Percentiles rank a stretch among this genome's conserved stretches.
Evolutionary conservation across 1,140 invertebrate genomes (phyloP).

Genomic region (Drosophila nasuta): DNA sequence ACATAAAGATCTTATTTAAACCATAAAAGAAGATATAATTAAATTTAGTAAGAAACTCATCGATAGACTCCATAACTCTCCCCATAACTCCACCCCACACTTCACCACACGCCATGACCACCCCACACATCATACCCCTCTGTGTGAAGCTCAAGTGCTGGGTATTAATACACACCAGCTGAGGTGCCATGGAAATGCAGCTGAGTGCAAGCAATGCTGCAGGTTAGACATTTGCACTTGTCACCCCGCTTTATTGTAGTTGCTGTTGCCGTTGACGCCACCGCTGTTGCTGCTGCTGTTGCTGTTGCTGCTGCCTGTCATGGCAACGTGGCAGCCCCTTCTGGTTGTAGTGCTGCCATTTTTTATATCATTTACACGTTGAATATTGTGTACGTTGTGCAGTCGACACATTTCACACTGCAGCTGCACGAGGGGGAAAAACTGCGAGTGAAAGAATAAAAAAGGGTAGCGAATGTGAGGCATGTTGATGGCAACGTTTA

Average conservation of each 20-base stretch:
- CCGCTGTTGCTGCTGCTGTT: background rate
- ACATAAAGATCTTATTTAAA: too few relatives aligned
- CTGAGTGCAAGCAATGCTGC: slow-evolving; percentile 44
- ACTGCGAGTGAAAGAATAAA: background rate
- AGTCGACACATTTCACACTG: slow-evolving; percentile 47
- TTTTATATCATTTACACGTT: slow-evolving; percentile 73
- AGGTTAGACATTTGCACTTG: slow-evolving; percentile 65
- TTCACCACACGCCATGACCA: too few relatives aligned
- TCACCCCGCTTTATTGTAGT: slow-evolving; percentile 45
- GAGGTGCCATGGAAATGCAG: slow-evolving; percentile 45
- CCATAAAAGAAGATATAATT: too few relatives aligned
- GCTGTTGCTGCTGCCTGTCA: slow-evolving; percentile 23
- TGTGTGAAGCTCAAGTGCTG: background rate
- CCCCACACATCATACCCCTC: background rate
- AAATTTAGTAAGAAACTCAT: too few relatives aligned
- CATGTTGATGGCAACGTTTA: slow-evolving; percentile 32
- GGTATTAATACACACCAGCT: slow-evolving; percentile 30
- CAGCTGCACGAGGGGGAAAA: background rate
- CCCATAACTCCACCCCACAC: background rate
- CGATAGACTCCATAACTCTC: too few relatives aligned
- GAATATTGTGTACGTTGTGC: slow-evolving; percentile 37
- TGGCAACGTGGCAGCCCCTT: slow-evolving; percentile 32
- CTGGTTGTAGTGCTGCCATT: slow-evolving; percentile 44
- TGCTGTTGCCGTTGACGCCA: background rate
- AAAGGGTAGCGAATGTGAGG: slow-evolving; percentile 2